phyloP scores from a whole-genome alignment of 1,140 invertebrate genomes.

The Drepana arcuata region DNA sequence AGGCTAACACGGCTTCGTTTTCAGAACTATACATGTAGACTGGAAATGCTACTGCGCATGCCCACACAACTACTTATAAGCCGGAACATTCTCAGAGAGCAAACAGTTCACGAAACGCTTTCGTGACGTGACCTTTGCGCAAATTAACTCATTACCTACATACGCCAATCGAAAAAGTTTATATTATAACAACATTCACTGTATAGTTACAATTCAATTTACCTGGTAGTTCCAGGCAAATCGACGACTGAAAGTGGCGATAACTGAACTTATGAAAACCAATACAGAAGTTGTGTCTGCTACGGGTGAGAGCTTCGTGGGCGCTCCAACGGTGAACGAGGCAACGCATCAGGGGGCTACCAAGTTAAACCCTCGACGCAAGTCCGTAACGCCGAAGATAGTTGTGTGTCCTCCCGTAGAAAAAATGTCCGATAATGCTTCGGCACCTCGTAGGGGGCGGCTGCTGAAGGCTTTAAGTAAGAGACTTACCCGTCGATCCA shows the following conservation, averaged over 20 bases:
- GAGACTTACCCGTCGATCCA: constrained; percentile 67
- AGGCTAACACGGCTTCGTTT: no score
- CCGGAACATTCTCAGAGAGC: constrained; percentile 7
- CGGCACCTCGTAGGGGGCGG: constrained; percentile 70
- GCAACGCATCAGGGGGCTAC: constrained; percentile 22
- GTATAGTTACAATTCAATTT: constrained; percentile 4
- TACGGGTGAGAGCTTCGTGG: constrained; percentile 39
- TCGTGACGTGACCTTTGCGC: constrained; percentile 22
- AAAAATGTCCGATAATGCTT: constrained; percentile 38
- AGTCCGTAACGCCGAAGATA: constrained; percentile 56
- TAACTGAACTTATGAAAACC: constrained; percentile 52
- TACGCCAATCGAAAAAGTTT: constrained; percentile 43
- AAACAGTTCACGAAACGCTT: constrained; percentile 31
- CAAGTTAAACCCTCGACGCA: constrained; percentile 34
- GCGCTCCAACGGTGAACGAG: constrained; percentile 35
- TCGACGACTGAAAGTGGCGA: constrained; percentile 17
- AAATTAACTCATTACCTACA: constrained; percentile 10
- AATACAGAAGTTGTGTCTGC: constrained; percentile 42
- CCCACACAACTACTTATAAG: constrained; percentile 36
- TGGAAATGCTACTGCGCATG: constrained; percentile 30
- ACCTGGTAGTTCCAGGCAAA: background rate
- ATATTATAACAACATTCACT: constrained; percentile 14
- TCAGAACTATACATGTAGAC: no score
- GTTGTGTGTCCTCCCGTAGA: constrained; percentile 65
- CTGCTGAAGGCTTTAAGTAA: constrained; percentile 75